Percentiles rank a stretch among this genome's conserved stretches.
Evolutionary conservation across 2,888 invertebrate genomes (phyloP).

Genomic region (Drosophila subsilvestris): DNA sequence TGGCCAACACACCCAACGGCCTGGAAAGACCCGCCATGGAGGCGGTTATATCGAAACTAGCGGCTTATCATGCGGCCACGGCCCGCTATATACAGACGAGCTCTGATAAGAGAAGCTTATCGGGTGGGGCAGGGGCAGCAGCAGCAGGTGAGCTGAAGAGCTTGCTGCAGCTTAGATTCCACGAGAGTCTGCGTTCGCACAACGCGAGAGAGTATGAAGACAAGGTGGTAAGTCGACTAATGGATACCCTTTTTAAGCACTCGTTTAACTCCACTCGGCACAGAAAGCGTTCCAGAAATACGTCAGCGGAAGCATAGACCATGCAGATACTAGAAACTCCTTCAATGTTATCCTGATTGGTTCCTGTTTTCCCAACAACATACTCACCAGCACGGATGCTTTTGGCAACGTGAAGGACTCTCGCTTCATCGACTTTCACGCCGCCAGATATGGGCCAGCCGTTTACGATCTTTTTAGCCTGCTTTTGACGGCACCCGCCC

Average conservation of each 20-base stretch:
- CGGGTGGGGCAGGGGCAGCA: background rate
- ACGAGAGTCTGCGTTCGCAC: conserved; percentile 57
- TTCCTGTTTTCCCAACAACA: conserved; percentile 74
- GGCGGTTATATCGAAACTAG: conserved; percentile 68
- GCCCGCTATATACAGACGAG: conserved; percentile 55
- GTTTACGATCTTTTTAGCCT: conserved; percentile 73
- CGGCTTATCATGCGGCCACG: conserved; percentile 80
- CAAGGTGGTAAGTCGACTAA: conserved; percentile 55
- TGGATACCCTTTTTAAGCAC: conserved; percentile 1
- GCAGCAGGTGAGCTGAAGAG: conserved; percentile 19
- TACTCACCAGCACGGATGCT: conserved; percentile 69
- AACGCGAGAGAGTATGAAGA: conserved; percentile 60
- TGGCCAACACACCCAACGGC: conserved; percentile 64
- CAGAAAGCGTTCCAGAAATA: conserved; percentile 62
- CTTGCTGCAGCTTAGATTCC: conserved; percentile 51
- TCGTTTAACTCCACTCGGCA: background rate
- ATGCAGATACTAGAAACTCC: conserved; percentile 22
- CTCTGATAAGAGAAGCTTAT: conserved; percentile 26
- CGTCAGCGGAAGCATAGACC: background rate
- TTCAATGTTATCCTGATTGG: conserved; percentile 75
- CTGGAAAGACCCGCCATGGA: conserved; percentile 64
- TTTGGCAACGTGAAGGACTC: conserved; percentile 10
- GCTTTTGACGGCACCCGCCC: conserved; percentile 70
- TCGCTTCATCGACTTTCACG: conserved; percentile 69
- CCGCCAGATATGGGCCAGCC: conserved; percentile 68